phyloP scores from a whole-genome alignment of 2,797 vertebrate species.

The Notolabrus celidotus region DNA sequence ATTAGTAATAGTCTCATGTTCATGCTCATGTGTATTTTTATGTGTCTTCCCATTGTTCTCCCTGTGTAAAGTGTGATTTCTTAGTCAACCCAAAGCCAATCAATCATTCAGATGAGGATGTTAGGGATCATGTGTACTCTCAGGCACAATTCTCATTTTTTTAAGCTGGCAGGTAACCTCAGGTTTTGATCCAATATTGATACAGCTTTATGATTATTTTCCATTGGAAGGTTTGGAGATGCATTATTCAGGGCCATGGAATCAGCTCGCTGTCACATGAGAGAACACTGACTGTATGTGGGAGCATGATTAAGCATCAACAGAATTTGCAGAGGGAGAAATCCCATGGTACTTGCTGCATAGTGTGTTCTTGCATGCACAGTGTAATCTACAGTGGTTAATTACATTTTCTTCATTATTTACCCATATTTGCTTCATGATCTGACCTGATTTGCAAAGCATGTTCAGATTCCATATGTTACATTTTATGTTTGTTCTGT shows the following conservation, averaged over 20 bases:
- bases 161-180: slow-evolving; percentile 4
- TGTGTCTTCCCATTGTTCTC: neutral
- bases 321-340: neutral
- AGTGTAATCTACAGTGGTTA: neutral
- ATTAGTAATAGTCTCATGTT: slow-evolving; percentile 10
- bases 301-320: slow-evolving; percentile 14
- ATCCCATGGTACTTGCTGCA: neutral
- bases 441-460: neutral
- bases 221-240: slow-evolving; percentile 27
- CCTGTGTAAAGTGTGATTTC: slow-evolving; percentile 25
- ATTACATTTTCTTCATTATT: slow-evolving; percentile 10
- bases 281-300: slow-evolving; percentile 24
- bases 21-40: slow-evolving; percentile 6
- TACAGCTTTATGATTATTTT: slow-evolving; percentile 37
- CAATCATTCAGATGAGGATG: slow-evolving; percentile 45
- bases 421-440: neutral
- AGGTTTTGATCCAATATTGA: slow-evolving; percentile 53
- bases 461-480: neutral
- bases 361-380: neutral
- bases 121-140: slow-evolving; percentile 24
- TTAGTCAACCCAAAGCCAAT: slow-evolving; percentile 21
- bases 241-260: slow-evolving; percentile 41
- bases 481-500: neutral
- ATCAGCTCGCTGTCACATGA: slow-evolving; percentile 11
- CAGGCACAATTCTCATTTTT: slow-evolving; percentile 4